phyloP scores from a whole-genome alignment of 2,888 invertebrate genomes.

The Nymphalis polychloros region DNA sequence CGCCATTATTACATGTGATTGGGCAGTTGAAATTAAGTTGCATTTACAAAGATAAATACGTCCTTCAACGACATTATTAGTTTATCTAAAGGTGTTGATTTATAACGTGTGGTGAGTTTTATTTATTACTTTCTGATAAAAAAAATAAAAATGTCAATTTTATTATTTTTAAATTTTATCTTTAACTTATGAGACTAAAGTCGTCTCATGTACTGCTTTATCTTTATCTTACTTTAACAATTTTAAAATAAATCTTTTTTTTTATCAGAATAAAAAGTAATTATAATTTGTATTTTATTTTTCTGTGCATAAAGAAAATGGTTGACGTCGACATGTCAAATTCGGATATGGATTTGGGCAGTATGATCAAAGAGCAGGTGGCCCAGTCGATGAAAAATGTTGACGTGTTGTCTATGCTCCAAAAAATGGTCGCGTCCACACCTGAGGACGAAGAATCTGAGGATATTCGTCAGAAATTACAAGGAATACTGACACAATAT shows the following conservation, averaged over 20 bases:
- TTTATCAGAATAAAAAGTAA: no score
- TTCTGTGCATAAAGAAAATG: slow-evolving; percentile 31
- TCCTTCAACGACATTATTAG: slow-evolving; percentile 47
- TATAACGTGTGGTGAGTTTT: slow-evolving; percentile 52
- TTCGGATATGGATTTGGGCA: slow-evolving; percentile 49
- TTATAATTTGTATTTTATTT: slow-evolving; percentile 9
- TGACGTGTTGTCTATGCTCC: slow-evolving; percentile 59
- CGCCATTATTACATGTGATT: slow-evolving; percentile 41
- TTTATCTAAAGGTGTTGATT: slow-evolving; percentile 56
- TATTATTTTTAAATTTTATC: slow-evolving; percentile 4
- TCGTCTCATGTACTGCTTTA: not conserved
- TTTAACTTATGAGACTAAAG: not conserved
- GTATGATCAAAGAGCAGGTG: slow-evolving; percentile 57
- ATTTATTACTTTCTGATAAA: slow-evolving; percentile 21
- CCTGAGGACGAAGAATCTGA: slow-evolving; percentile 61
- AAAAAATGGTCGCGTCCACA: slow-evolving; percentile 58
- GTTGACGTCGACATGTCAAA: slow-evolving; percentile 20
- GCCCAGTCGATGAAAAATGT: slow-evolving; percentile 62
- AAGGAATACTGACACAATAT: slow-evolving; percentile 56
- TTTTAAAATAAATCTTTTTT: not conserved
- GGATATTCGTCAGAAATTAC: slow-evolving; percentile 55
- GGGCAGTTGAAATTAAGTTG: slow-evolving; percentile 33
- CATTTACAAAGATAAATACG: slow-evolving; percentile 35
- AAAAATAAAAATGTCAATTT: not conserved
- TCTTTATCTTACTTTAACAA: no score